Evolutionary conservation across 2,888 invertebrate species (phyloP).

Genomic region (Agonum fuliginosum): DNA sequence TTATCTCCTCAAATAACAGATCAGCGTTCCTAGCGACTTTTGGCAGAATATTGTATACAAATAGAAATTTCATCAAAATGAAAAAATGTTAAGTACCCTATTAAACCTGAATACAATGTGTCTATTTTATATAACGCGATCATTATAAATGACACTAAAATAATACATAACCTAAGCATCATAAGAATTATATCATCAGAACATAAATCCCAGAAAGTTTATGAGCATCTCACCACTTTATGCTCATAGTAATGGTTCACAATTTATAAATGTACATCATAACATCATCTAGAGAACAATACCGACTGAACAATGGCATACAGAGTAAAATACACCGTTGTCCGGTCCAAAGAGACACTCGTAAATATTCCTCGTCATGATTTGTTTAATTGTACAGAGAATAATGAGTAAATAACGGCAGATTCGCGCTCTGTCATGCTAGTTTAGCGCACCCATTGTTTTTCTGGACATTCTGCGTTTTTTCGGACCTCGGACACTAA

Average conservation of each 20-base stretch:
- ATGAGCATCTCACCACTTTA: neutral
- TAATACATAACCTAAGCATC: neutral
- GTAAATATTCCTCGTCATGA: conserved; percentile 5
- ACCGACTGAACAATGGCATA: neutral
- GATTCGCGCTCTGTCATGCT: conserved; percentile 8
- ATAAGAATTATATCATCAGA: neutral
- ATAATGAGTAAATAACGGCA: conserved; percentile 23
- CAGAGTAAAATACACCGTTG: conserved; percentile 15
- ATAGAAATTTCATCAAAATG: too few relatives aligned
- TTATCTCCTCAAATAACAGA: too few relatives aligned
- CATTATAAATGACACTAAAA: too few relatives aligned
- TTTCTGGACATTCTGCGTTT: neutral
- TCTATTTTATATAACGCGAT: too few relatives aligned
- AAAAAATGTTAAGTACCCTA: too few relatives aligned
- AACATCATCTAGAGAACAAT: conserved; percentile 1
- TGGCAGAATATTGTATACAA: too few relatives aligned
- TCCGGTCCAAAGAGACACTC: neutral
- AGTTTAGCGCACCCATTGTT: conserved; percentile 3
- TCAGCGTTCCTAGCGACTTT: too few relatives aligned
- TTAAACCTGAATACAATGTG: too few relatives aligned
- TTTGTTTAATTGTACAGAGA: conserved; percentile 13
- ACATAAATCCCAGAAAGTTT: neutral
- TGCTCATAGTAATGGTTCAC: neutral
- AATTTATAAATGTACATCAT: neutral
- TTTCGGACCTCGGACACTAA: neutral